These are phyloP conservation scores for Aspidiotus destructor DNA, from an alignment of 2,888 invertebrate species.

Conservation along the genomic window DNA sequence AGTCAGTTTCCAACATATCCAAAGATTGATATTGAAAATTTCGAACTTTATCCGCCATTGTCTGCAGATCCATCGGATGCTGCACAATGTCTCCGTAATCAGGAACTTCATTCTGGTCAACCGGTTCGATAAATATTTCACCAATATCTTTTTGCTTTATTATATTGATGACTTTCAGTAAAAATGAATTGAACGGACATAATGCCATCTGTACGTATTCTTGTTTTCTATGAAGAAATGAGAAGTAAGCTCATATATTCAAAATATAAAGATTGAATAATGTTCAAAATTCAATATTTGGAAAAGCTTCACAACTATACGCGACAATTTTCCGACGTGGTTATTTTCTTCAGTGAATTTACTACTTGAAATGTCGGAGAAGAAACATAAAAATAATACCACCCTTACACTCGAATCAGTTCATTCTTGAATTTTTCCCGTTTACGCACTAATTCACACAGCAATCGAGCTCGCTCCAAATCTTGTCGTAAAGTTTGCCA, in stretches of 20 bases:
- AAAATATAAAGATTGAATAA: neutral
- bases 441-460: conserved; percentile 90
- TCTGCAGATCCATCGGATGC: conserved; percentile 79
- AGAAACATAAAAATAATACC: neutral
- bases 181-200: conserved; percentile 68
- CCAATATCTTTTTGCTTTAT: conserved; percentile 69
- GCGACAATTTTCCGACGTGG: neutral
- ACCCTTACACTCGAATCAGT: conserved; percentile 56
- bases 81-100: conserved; percentile 52
- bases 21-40: conserved; percentile 58
- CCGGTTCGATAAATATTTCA: conserved; percentile 87
- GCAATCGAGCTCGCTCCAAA: conserved; percentile 78
- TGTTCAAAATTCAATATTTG: neutral
- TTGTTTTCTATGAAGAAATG: conserved; percentile 31
- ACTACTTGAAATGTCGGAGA: neutral
- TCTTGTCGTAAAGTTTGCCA: conserved; percentile 91
- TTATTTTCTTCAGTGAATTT: neutral
- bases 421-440: conserved; percentile 90
- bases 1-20: conserved; percentile 75
- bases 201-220: conserved; percentile 42
- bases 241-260: neutral
- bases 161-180: conserved; percentile 65
- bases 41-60: conserved; percentile 72
- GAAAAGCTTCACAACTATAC: neutral
- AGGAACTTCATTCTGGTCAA: conserved; percentile 65